Evolutionary conservation across 2,797 vertebrate species (phyloP), one percentile per base, ranked within the genome.

Genomic region (Clarias fuscus): DNA sequence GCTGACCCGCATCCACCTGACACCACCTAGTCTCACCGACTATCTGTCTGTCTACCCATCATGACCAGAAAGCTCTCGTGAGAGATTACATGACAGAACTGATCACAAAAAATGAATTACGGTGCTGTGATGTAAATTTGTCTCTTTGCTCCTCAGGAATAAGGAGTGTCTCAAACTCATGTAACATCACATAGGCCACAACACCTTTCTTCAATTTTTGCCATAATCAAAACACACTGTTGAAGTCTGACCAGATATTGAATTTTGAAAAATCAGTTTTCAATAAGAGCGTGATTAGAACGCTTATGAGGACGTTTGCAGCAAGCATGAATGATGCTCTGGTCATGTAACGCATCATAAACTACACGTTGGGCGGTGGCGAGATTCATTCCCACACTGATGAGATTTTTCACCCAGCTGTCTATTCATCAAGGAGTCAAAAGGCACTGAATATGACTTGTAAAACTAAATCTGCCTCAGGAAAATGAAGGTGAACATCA

Each of bases 401-500:
- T 76, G 61, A 77, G 81, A 56, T 77, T 72, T 72, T 48, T 86
- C 64, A 78, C 53, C 37, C 68, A 72, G 48, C 40, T 82, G 62
- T 83, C 72, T 83, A 65, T 83, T 86, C 72, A 83, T 65, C 53
- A 83, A 70, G 61, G 33, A 86, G 73, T 77, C 62, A 86, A 77
- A 48, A 83, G 48, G 71, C 73, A 58, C 56, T 70, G 73, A 37
- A 71, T 78, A 86, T 67, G 73, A 68, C 73, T 83, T 71, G 85
- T 64, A 86, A 86, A 83, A 83, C 72, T 59, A 70, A 83, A 37
- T 77, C 61, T 77, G 80, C 81, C 62, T 76, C 58, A 18, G 56
- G 64, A 77, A 58, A 83, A 86, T 83, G 73, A 83, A 86, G 68
- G 48, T 82, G 70, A 86, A 83, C 40, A n/a, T n/a, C 85, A 82